Evolutionary conservation across 2,797 vertebrate species (phyloP), one percentile per base, ranked within the genome.

Genomic region (Arrhamphus sclerolepis): DNA sequence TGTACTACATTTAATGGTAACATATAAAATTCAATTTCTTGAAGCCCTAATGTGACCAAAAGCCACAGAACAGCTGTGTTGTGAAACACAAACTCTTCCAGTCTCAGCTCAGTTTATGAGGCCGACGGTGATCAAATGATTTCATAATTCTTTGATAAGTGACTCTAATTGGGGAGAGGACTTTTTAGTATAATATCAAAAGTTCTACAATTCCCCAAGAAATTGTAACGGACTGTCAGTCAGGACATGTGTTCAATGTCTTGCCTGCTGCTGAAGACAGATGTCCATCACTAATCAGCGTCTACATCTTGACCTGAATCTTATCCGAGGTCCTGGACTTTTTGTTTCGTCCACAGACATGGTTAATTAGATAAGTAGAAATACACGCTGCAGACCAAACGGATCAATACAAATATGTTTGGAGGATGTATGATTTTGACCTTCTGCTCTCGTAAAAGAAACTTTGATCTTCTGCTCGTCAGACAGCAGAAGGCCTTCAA

Each of bases 271-370:
- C 50, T 47, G 50, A 67, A 40, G 57, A 66, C 86, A 89, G 84
- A 81, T 84, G 77, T 75, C 46, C 49, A 7, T 72, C 75, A 60
- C 65, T 73, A 86, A 85, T 83, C 65, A 69, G 48, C 51, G 47
- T 66, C 62, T 58, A 42, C 31, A 68, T 61, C 46, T 43, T 9
- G 29, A 18, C 53, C 58, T 69, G 19, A 75, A 61, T 43, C 10
- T 46, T 46, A 62, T 40, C 43, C 6, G 47, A 54, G 43, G 34
- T 22, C 22, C 39, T 18, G 49, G 17, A 44, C 39, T 19, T 65
- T 64, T 67, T 60, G 55, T 73, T 47, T 62, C 1, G 21, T 16
- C 24, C 50, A 34, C 54, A 8, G 47, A 70, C 59, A 77, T 18
- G 48, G 57, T 80, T 76, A 73, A 80, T 84, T 73, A 58, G 84